These are phyloP conservation scores for Drosophila persimilis DNA, from an alignment of 1,140 invertebrate species.

Conservation along the genomic window DNA sequence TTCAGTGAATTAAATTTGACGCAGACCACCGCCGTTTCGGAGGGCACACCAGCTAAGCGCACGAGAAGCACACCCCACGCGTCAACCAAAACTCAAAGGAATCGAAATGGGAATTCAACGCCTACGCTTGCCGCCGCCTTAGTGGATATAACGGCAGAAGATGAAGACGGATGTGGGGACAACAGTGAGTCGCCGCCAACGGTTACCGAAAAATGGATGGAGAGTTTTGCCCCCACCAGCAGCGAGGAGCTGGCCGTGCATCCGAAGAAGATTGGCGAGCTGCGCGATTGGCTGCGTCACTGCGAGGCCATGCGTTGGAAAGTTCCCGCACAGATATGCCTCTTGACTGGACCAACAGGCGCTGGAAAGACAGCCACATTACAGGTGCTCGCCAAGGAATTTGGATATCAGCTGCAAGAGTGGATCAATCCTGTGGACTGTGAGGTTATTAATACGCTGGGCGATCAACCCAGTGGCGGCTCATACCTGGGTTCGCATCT, in stretches of 20 bases:
- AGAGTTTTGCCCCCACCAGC: constrained; percentile 84
- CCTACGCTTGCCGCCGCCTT: not conserved
- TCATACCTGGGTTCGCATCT: constrained; percentile 85
- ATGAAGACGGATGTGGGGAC: constrained; percentile 2
- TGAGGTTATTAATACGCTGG: constrained; percentile 58
- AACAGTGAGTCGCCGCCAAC: not conserved
- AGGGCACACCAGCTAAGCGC: constrained; percentile 5
- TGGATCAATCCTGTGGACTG: constrained; percentile 89
- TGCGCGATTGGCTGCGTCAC: constrained; percentile 84
- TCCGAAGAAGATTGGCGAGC: constrained; percentile 86
- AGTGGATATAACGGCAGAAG: constrained; percentile 49
- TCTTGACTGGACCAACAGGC: constrained; percentile 89
- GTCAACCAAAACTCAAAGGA: too few species aligned
- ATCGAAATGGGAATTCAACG: not conserved
- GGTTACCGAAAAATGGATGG: constrained; percentile 84
- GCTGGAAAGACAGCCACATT: constrained; percentile 88
- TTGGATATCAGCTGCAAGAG: constrained; percentile 86
- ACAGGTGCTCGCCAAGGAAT: constrained; percentile 85
- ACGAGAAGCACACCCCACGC: too few species aligned
- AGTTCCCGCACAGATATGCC: constrained; percentile 84
- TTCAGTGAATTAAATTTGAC: constrained; percentile 51
- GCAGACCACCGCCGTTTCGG: constrained; percentile 8
- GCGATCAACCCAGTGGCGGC: constrained; percentile 61
- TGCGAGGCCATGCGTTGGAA: constrained; percentile 74
- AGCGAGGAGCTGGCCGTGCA: constrained; percentile 86